These are phyloP conservation scores for Marisa cornuarietis DNA, from an alignment of 1,140 invertebrate species.

Conservation along the genomic window DNA sequence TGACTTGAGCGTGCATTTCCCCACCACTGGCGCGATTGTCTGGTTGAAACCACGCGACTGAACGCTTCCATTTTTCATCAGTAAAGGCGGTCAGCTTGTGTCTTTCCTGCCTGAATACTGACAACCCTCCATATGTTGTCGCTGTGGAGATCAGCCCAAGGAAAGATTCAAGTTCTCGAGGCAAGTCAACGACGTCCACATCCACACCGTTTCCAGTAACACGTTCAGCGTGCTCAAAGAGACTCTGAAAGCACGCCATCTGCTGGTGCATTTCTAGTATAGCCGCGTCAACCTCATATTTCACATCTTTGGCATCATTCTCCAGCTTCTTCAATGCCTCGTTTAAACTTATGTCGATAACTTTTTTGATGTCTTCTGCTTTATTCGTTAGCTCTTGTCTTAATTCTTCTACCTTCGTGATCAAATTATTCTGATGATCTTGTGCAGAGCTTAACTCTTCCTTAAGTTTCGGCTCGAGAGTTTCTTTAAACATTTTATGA, in stretches of 20 bases:
- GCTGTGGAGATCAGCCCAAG: not conserved
- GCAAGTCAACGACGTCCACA: conserved; percentile 6
- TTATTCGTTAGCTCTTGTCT: not conserved
- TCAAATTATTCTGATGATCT: not conserved
- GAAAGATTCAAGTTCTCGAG: not conserved
- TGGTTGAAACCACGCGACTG: too few relatives aligned
- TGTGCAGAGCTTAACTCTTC: not conserved
- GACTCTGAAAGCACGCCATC: not conserved
- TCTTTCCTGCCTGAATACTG: too few relatives aligned
- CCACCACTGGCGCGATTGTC: too few relatives aligned
- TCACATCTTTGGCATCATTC: not conserved
- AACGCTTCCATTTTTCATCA: too few relatives aligned
- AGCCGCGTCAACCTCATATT: not conserved
- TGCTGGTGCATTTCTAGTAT: not conserved
- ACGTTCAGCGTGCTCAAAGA: not conserved
- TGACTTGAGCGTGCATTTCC: too few relatives aligned
- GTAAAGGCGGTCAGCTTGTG: too few relatives aligned
- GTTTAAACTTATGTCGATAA: not conserved
- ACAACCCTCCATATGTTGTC: too few relatives aligned
- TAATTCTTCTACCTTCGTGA: not conserved
- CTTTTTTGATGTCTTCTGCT: not conserved
- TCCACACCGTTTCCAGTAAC: conserved; percentile 11
- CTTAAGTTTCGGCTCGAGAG: not conserved
- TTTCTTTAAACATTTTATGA: not conserved
- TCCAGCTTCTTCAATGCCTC: not conserved